A percentile compares a stretch with the other conserved stretches of the same genome.
phyloP scores from a whole-genome alignment of 2,888 invertebrate species.

The Drosophila nr. fundita region DNA sequence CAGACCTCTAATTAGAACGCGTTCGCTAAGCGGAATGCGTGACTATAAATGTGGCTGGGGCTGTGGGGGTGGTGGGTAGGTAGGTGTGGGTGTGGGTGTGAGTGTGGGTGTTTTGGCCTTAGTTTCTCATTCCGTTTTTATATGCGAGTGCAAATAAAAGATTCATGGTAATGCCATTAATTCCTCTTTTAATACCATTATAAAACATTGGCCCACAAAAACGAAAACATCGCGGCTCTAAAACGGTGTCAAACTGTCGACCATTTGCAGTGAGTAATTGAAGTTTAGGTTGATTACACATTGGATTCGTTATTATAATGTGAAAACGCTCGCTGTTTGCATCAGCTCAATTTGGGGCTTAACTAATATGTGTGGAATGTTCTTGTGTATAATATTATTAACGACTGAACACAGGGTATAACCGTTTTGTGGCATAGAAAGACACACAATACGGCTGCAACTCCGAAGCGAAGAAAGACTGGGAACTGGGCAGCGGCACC shows the following conservation, averaged over 20 bases:
- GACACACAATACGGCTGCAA: no score
- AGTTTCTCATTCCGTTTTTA: conserved; percentile 19
- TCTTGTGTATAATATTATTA: not conserved
- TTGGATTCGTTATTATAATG: conserved; percentile 3
- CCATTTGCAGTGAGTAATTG: conserved; percentile 31
- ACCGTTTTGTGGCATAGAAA: no score
- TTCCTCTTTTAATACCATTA: conserved; percentile 64
- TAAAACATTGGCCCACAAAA: conserved; percentile 58
- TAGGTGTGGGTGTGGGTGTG: conserved; percentile 6
- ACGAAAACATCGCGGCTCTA: not conserved
- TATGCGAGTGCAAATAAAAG: conserved; percentile 60
- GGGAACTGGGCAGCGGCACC: no score
- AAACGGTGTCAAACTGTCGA: conserved; percentile 46
- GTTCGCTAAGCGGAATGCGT: conserved; percentile 49
- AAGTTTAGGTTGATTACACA: conserved; percentile 26
- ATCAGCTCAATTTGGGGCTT: conserved; percentile 5
- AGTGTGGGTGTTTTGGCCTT: conserved; percentile 7
- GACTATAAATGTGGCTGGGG: conserved; percentile 27
- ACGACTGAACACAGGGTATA: not conserved
- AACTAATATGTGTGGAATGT: not conserved
- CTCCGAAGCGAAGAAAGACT: no score
- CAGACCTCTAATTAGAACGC: conserved; percentile 40
- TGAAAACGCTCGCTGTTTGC: conserved; percentile 10
- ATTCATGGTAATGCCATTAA: conserved; percentile 76
- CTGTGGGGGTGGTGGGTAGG: not conserved